These are phyloP conservation scores for Hermetia illucens DNA, from an alignment of 1,140 invertebrate species.

Conservation along the genomic window DNA sequence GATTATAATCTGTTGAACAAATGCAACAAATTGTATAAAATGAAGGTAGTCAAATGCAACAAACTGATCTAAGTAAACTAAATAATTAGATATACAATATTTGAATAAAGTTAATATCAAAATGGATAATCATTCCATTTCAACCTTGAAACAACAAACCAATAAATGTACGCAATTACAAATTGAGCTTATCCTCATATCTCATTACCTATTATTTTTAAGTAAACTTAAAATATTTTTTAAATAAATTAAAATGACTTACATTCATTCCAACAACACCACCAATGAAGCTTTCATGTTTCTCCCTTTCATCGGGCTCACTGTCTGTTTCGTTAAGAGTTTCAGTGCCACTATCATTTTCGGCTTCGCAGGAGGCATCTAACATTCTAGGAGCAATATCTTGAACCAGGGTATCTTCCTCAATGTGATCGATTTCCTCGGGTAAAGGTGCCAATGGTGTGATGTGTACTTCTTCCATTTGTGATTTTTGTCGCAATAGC, in stretches of 20 bases:
- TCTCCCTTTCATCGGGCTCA: constrained; percentile 37
- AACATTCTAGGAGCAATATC: constrained; percentile 9
- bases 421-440: constrained; percentile 31
- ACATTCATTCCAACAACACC: constrained; percentile 56
- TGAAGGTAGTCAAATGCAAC: too few relatives aligned
- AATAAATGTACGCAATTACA: too few relatives aligned
- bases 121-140: too few relatives aligned
- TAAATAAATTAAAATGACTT: too few relatives aligned
- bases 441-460: constrained; percentile 36
- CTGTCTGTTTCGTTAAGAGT: constrained; percentile 35
- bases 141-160: too few relatives aligned
- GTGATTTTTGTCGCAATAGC: constrained; percentile 47
- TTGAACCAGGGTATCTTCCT: constrained; percentile 8
- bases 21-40: too few relatives aligned
- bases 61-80: too few relatives aligned
- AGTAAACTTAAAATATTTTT: constrained; percentile 11
- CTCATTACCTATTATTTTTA: too few relatives aligned
- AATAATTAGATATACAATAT: too few relatives aligned
- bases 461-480: constrained; percentile 34
- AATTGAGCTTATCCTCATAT: too few relatives aligned
- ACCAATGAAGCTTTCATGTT: constrained; percentile 36
- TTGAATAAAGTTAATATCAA: too few relatives aligned
- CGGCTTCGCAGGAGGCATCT: constrained; percentile 28
- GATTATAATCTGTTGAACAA: too few relatives aligned
- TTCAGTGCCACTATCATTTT: constrained; percentile 38